Conservation (phyloP, 2,113 vertebrate genomes). For the Daphoenositta chrysoptera region DNA sequence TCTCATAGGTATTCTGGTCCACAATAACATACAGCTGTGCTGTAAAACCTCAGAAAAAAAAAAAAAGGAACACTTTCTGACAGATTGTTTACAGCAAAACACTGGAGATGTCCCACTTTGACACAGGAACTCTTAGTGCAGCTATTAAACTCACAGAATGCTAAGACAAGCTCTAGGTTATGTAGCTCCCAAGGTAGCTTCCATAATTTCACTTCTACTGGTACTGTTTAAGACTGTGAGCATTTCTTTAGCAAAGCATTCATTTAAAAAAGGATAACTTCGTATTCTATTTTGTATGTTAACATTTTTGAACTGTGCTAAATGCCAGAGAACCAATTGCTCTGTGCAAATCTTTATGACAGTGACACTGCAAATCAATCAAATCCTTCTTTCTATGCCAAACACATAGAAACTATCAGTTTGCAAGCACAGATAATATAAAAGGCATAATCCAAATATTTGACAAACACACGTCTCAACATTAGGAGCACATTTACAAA, state of each 20-base stretch:
- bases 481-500: background rate
- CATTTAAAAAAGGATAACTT: background rate
- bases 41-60: slow-evolving; percentile 11
- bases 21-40: slow-evolving; percentile 12
- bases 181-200: slow-evolving; percentile 6
- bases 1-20: background rate
- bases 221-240: background rate
- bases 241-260: background rate
- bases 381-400: slow-evolving; percentile 2
- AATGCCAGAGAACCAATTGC: background rate
- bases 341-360: background rate
- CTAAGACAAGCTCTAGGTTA: slow-evolving; percentile 1
- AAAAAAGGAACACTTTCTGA: slow-evolving; percentile 3
- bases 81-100: slow-evolving; percentile 9
- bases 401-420: background rate
- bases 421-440: slow-evolving; percentile 16
- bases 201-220: slow-evolving; percentile 23
- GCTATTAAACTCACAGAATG: background rate
- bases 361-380: background rate
- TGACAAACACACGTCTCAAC: background rate
- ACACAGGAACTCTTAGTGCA: slow-evolving; percentile 20
- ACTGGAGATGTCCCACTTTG: background rate
- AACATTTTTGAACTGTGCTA: slow-evolving; percentile 9
- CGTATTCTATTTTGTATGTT: background rate
- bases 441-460: slow-evolving; percentile 40